Conservation (phyloP, 2,797 vertebrate genomes). For the Enoplosus armatus region DNA sequence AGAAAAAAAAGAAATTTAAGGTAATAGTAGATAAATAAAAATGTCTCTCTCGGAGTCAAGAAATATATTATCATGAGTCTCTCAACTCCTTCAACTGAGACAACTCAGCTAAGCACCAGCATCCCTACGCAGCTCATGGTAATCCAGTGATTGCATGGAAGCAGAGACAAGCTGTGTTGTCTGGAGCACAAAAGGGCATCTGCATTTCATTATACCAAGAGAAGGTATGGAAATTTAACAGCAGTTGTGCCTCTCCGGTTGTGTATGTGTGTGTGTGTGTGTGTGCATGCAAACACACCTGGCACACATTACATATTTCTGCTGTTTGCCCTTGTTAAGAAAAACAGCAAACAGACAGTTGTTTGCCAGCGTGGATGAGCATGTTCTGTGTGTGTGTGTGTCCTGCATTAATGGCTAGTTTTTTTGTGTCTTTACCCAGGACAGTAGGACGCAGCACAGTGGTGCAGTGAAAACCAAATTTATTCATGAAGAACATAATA, state of each 20-base stretch:
- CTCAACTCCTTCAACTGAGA: neutral
- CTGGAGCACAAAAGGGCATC: conserved; percentile 55
- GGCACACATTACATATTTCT: conserved; percentile 42
- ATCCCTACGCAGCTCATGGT: conserved; percentile 7
- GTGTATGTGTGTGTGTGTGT: conserved; percentile 28
- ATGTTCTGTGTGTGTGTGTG: conserved; percentile 4
- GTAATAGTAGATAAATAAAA: neutral
- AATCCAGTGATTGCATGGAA: conserved; percentile 43
- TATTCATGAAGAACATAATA: conserved; percentile 68
- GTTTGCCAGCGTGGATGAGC: conserved; percentile 22
- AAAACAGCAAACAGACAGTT: conserved; percentile 42
- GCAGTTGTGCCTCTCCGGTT: conserved; percentile 22
- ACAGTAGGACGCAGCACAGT: conserved; percentile 5
- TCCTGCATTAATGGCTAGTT: conserved; percentile 22
- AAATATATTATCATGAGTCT: neutral
- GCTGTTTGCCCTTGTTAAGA: conserved; percentile 46
- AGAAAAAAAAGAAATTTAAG: no score
- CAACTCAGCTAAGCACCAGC: neutral
- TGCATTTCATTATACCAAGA: conserved; percentile 59
- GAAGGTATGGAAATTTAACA: conserved; percentile 58
- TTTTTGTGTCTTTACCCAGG: conserved; percentile 3
- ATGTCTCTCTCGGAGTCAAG: neutral
- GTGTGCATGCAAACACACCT: conserved; percentile 45
- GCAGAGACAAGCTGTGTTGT: conserved; percentile 27
- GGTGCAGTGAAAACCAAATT: conserved; percentile 36